phyloP scores from a whole-genome alignment of 2,113 vertebrate genomes.

The Ginglymostoma cirratum region DNA sequence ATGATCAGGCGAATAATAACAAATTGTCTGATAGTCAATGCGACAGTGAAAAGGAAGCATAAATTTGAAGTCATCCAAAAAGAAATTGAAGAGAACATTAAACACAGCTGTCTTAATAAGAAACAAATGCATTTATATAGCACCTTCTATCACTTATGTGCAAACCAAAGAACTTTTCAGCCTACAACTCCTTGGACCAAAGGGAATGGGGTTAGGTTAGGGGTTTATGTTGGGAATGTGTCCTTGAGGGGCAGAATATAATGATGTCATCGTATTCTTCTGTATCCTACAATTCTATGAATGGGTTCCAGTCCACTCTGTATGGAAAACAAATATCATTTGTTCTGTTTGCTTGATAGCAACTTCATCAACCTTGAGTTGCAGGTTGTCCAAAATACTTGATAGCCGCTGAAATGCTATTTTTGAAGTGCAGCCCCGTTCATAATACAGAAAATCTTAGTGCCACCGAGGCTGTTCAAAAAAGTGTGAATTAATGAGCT shows the following conservation, averaged over 20 bases:
- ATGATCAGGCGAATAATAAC: neutral
- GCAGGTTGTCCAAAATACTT: neutral
- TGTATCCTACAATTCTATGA: neutral
- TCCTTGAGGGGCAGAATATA: neutral
- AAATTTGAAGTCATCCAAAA: neutral
- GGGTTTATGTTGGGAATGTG: neutral
- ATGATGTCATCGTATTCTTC: neutral
- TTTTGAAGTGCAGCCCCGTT: neutral
- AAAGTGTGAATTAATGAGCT: neutral
- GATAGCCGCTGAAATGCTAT: neutral
- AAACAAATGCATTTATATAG: neutral
- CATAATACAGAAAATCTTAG: neutral
- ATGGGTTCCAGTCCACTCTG: neutral
- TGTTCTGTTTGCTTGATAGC: neutral
- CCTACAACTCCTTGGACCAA: neutral
- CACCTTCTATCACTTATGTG: neutral
- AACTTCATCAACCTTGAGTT: neutral
- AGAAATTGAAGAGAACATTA: neutral
- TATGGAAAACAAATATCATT: neutral
- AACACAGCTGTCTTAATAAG: neutral
- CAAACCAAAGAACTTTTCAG: neutral
- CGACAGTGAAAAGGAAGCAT: neutral
- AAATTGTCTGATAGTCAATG: neutral
- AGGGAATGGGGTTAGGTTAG: neutral
- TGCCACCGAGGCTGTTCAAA: neutral